phyloP scores from a whole-genome alignment of 2,797 vertebrate species.

The Pygocentrus nattereri region DNA sequence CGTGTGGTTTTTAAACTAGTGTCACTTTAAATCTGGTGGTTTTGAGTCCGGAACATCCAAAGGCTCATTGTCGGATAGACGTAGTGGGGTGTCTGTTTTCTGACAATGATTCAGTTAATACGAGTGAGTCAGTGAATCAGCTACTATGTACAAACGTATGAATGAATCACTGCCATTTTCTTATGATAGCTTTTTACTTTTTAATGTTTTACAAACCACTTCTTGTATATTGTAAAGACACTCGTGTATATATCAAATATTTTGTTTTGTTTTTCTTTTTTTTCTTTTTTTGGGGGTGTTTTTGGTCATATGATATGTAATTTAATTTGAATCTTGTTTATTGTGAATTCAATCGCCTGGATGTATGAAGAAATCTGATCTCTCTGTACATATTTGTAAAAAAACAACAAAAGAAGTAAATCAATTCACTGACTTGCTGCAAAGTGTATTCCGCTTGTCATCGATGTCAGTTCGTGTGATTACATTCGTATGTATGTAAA shows the following conservation, averaged over 20 bases:
- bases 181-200: slow-evolving; percentile 85
- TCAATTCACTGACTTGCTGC: slow-evolving; percentile 86
- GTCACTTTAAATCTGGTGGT: slow-evolving; percentile 56
- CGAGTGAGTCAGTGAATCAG: slow-evolving; percentile 41
- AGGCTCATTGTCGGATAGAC: slow-evolving; percentile 32
- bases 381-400: slow-evolving; percentile 85
- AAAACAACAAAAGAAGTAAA: slow-evolving; percentile 81
- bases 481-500: slow-evolving; percentile 41
- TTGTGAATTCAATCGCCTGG: slow-evolving; percentile 79
- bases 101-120: slow-evolving; percentile 71
- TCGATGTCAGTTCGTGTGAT: slow-evolving; percentile 79
- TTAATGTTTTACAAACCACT: slow-evolving; percentile 89
- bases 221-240: slow-evolving; percentile 88
- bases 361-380: slow-evolving; percentile 75
- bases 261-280: background rate
- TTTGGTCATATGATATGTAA: slow-evolving; percentile 78
- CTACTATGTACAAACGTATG: slow-evolving; percentile 60
- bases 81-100: slow-evolving; percentile 52
- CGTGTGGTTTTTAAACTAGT: slow-evolving; percentile 37
- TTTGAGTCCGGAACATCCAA: slow-evolving; percentile 33
- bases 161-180: slow-evolving; percentile 95
- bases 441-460: slow-evolving; percentile 81
- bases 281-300: too few relatives aligned
- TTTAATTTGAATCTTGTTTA: slow-evolving; percentile 75
- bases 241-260: slow-evolving; percentile 83